Evolutionary conservation across 2,113 vertebrate species (phyloP).

Genomic region (Chionomys nivalis): DNA sequence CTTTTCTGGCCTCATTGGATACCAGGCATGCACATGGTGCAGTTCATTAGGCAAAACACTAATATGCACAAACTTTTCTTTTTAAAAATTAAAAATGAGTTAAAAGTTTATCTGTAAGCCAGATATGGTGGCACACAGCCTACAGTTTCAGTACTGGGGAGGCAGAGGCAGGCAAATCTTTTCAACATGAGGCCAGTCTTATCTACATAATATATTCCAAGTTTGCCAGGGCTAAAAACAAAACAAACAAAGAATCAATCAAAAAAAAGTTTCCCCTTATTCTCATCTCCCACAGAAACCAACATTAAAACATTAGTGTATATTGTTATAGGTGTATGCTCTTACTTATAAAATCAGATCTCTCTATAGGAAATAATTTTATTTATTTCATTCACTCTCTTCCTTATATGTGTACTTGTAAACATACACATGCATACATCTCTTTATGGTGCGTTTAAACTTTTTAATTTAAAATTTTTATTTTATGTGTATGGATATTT

Average conservation of each 20-base stretch:
- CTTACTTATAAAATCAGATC: neutral
- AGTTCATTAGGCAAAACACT: neutral
- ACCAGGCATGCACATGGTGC: too few relatives aligned
- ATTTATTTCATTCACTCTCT: neutral
- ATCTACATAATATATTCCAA: neutral
- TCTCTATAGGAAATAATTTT: neutral
- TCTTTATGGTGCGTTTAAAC: neutral
- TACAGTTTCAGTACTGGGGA: neutral
- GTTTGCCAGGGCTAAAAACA: neutral
- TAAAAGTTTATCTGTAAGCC: neutral
- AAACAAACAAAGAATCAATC: neutral
- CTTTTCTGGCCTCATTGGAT: neutral
- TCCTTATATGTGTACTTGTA: neutral
- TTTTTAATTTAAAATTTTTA: neutral
- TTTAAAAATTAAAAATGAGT: neutral
- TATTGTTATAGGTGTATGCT: neutral
- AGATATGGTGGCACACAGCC: neutral
- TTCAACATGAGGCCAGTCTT: too few relatives aligned
- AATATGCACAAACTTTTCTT: too few relatives aligned
- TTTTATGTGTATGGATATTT: neutral
- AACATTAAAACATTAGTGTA: neutral
- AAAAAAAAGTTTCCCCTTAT: neutral
- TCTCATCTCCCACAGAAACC: neutral
- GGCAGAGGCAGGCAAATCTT: neutral
- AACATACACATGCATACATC: neutral